These are phyloP conservation scores for Petroica traversi DNA, from an alignment of 2,113 vertebrate genomes.

Conservation along the genomic window DNA sequence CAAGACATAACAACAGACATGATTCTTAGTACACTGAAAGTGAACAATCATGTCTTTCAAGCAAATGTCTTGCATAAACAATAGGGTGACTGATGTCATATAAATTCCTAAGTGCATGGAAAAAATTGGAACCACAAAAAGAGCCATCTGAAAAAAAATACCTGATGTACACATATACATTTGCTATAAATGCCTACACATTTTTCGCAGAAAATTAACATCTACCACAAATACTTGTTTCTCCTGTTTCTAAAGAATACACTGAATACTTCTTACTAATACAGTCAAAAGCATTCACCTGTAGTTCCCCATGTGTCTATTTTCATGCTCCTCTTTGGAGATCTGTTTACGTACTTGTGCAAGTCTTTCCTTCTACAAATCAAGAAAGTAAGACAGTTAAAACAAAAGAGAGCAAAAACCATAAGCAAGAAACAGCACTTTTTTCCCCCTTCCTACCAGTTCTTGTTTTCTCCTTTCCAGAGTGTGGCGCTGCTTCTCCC, in stretches of 20 bases:
- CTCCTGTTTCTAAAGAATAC: neutral
- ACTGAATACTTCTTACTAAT: neutral
- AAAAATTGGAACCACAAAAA: neutral
- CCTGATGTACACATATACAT: neutral
- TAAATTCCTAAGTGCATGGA: neutral
- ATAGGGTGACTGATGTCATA: neutral
- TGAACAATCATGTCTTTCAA: neutral
- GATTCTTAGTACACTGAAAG: neutral
- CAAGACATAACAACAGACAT: neutral
- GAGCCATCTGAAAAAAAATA: neutral
- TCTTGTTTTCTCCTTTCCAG: constrained; percentile 92
- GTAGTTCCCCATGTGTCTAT: constrained; percentile 95
- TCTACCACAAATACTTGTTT: neutral
- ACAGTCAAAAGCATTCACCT: constrained; percentile 77
- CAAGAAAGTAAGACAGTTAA: constrained; percentile 56
- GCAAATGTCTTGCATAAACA: neutral
- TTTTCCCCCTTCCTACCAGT: constrained; percentile 77
- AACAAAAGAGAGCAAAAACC: neutral
- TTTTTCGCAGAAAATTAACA: neutral
- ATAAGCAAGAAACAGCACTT: neutral
- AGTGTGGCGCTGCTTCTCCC: constrained; percentile 92
- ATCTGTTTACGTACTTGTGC: constrained; percentile 95
- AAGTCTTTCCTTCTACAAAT: constrained; percentile 92
- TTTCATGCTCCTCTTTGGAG: constrained; percentile 94
- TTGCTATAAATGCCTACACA: neutral